Evolutionary conservation across 2,797 vertebrate species (phyloP).

Genomic region (Eulemur mongoz): DNA sequence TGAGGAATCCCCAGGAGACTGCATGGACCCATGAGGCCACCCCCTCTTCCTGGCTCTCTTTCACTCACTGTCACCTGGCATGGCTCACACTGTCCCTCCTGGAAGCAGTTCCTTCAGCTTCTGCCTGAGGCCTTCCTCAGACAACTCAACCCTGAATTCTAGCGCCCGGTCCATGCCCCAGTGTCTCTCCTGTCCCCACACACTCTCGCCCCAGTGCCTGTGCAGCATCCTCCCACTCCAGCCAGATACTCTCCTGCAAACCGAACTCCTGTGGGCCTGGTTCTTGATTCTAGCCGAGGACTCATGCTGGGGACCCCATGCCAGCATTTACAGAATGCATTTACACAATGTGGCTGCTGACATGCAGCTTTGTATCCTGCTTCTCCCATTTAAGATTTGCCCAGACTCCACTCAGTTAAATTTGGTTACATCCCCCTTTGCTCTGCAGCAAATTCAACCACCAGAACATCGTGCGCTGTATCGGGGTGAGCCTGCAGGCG

Average conservation of each 20-base stretch:
- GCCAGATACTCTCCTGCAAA: not conserved
- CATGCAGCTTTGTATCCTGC: not conserved
- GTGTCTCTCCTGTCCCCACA: not conserved
- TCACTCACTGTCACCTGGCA: rapidly evolving
- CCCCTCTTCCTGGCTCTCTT: not conserved
- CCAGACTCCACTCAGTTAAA: not conserved
- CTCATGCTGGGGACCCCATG: not conserved
- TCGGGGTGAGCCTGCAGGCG: conserved; percentile 97
- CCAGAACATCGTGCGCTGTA: conserved; percentile 98
- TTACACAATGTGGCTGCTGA: not conserved
- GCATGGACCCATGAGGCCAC: not conserved
- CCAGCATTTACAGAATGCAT: not conserved
- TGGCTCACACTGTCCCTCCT: not conserved
- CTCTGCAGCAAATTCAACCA: conserved; percentile 97
- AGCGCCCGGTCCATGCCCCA: rapidly evolving
- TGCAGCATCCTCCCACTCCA: not conserved
- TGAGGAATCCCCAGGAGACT: not conserved
- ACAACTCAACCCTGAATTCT: not conserved
- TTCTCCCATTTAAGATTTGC: not conserved
- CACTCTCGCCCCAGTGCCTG: not conserved
- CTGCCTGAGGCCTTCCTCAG: not conserved
- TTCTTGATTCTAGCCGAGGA: not conserved
- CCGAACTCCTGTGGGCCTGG: not conserved
- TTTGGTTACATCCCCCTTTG: not conserved
- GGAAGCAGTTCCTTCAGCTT: not conserved